These are phyloP conservation scores for Musca vetustissima DNA, from an alignment of 1,140 invertebrate genomes.

Conservation along the genomic window DNA sequence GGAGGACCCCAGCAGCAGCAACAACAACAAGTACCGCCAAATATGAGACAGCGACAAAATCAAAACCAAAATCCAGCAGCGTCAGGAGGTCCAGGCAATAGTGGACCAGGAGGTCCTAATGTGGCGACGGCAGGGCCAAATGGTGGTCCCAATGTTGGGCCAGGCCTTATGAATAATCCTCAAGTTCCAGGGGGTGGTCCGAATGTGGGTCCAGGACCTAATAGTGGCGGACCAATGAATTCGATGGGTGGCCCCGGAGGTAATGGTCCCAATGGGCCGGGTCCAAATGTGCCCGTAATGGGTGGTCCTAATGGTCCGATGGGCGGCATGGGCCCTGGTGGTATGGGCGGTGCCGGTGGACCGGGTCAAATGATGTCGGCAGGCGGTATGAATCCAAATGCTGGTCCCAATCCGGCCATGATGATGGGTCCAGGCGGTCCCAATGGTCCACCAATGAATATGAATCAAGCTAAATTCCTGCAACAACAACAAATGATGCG, in stretches of 20 bases:
- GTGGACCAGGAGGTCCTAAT: constrained; percentile 29
- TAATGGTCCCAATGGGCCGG: constrained; percentile 16
- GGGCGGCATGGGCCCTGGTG: constrained; percentile 36
- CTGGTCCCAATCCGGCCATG: constrained; percentile 37
- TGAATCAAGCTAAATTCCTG: constrained; percentile 65
- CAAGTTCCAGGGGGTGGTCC: constrained; percentile 30
- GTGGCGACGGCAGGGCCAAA: constrained; percentile 18
- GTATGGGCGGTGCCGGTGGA: constrained; percentile 15
- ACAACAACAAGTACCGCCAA: constrained; percentile 53
- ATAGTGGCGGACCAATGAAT: constrained; percentile 12
- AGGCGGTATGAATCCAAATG: constrained; percentile 33
- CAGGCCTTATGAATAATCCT: constrained; percentile 31
- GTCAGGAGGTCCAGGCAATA: constrained; percentile 43
- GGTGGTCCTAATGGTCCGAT: constrained; percentile 25
- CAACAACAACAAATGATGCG: constrained; percentile 58
- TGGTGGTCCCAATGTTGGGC: neutral
- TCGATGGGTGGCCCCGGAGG: constrained; percentile 30
- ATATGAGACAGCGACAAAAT: constrained; percentile 51
- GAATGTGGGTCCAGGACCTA: neutral
- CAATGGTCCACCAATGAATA: constrained; percentile 51
- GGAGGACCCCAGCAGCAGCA: constrained; percentile 44
- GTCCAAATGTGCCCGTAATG: constrained; percentile 18
- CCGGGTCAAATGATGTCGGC: constrained; percentile 41
- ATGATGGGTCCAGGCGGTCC: constrained; percentile 39
- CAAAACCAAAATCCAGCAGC: constrained; percentile 45